phyloP scores from a whole-genome alignment of 2,888 invertebrate species.

The Biston stratarius region DNA sequence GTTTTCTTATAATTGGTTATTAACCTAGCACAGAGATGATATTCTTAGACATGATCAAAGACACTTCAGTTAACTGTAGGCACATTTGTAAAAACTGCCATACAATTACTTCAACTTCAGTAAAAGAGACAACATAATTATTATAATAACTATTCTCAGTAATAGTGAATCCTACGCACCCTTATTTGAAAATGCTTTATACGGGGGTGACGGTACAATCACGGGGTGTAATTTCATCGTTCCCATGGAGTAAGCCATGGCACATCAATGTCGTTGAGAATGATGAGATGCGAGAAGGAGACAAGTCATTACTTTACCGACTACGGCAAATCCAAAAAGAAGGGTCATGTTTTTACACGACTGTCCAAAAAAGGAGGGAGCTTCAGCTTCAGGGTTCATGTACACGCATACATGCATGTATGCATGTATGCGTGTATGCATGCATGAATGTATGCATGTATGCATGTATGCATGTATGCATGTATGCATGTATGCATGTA shows the following conservation, averaged over 20 bases:
- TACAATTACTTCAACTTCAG: not conserved
- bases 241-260: conserved; percentile 61
- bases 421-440: no score
- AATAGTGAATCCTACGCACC: conserved; percentile 41
- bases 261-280: conserved; percentile 65
- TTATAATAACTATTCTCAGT: conserved; percentile 18
- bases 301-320: not conserved
- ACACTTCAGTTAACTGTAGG: no score
- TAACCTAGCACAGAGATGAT: no score
- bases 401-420: no score
- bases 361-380: no score
- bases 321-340: not conserved
- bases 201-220: conserved; percentile 49
- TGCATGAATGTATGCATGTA: no score
- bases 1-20: not conserved
- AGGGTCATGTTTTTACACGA: no score
- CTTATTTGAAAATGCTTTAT: conserved; percentile 40
- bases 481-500: no score
- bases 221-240: conserved; percentile 60
- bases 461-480: no score
- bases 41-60: no score
- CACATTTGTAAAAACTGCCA: no score
- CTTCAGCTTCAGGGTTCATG: no score
- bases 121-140: not conserved
- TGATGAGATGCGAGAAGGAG: conserved; percentile 44